phyloP scores from a whole-genome alignment of 2,113 vertebrate genomes.

The Riparia riparia region DNA sequence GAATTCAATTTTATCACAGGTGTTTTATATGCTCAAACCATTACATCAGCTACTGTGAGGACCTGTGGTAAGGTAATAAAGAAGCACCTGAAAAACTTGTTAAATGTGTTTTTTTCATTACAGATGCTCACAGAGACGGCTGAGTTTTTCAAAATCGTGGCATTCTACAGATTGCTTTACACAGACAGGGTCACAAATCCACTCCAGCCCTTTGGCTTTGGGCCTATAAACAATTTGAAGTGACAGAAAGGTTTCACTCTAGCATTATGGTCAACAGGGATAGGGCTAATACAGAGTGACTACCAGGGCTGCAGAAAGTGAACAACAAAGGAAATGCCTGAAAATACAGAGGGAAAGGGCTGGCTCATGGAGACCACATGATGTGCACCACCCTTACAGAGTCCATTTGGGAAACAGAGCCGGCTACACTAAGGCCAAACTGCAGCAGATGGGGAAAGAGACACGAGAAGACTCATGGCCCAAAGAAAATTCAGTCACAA shows the following conservation, averaged over 20 bases:
- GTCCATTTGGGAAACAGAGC: background rate
- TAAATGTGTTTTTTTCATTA: constrained; percentile 4
- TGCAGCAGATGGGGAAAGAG: background rate
- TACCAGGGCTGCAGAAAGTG: background rate
- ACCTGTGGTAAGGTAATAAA: constrained; percentile 52
- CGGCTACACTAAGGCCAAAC: background rate
- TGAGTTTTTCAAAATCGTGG: background rate
- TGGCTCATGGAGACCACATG: background rate
- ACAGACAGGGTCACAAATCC: background rate
- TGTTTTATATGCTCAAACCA: constrained; percentile 23
- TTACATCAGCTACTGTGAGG: constrained; percentile 10
- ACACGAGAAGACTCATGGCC: background rate
- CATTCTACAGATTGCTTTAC: constrained; percentile 2
- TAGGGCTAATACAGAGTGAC: background rate
- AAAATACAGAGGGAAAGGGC: background rate
- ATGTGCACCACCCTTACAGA: background rate
- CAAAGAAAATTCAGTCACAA: background rate
- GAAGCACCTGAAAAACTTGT: constrained; percentile 29
- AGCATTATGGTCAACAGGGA: background rate
- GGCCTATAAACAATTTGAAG: background rate
- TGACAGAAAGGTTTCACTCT: background rate
- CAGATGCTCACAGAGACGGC: background rate
- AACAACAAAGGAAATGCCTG: background rate
- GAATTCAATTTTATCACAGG: constrained; percentile 7
- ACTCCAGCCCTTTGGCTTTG: background rate